Base-by-base conservation (phyloP, 2,797 vertebrate genomes). In the Furcifer pardalis region DNA sequence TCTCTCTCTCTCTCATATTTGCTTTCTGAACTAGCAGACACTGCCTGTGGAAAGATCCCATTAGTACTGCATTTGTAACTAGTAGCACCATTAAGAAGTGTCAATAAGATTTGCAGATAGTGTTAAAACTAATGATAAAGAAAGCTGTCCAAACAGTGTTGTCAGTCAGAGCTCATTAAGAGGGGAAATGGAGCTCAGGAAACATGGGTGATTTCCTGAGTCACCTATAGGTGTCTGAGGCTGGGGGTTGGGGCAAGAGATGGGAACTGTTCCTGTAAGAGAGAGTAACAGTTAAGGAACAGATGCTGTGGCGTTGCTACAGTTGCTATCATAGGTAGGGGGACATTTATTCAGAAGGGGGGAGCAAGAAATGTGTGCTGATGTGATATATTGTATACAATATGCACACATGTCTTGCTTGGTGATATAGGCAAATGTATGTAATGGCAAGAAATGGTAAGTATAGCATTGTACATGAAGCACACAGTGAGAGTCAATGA, bases 101-200 rank as follows among this genome's bases (percentile, higher is more conserved):
- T 85, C 23, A 40, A 40, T 7, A 35, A 71, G 81, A 84, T 82
- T 76, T 85, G 68, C 66, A 83, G 77, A 52, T 37, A 23, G 87
- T 79, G 88, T 82, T 27, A 79, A 77, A 90, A 84, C 12, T 86
- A 82, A 71, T 30, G 32, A 52, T 59, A 27, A 23, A 73, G 84
- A 89, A 88, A 90, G 21, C 35, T 86, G 25, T 84, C 68, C 80
- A 79, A 75, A 86, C 40, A 42, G 77, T 19, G 49, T 40, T 49
- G 19, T 82, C 73, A 89, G 65, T 62, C 2, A 59, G 56, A 91
- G 79, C 49, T 86, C 60, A 76, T 86, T 87, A 81, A 72, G 87
- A 87, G 89, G 40, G 60, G 90, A 87, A 90, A 82, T 59, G 44
- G 23, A 86, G 66, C 79, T 40, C 15, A 72, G 37, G 32, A 68